phyloP scores from a whole-genome alignment of 2,797 vertebrate species.

The Tragelaphus oryx region DNA sequence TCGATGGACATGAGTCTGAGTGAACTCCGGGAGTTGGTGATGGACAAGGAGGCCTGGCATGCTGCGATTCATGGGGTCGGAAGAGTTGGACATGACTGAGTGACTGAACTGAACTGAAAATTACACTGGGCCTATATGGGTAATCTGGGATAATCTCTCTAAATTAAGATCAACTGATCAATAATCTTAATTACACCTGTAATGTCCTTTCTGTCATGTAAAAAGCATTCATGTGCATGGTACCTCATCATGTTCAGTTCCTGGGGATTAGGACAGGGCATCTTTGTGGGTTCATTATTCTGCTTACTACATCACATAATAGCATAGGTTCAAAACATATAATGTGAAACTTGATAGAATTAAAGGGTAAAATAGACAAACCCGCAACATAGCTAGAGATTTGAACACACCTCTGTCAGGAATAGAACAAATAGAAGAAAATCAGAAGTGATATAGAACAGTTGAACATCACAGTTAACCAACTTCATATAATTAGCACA shows the following conservation, averaged over 20 bases:
- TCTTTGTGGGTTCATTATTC: neutral
- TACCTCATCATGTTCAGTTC: neutral
- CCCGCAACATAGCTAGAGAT: neutral
- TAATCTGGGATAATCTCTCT: neutral
- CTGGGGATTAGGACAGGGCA: neutral
- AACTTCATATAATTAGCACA: neutral
- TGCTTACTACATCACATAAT: neutral
- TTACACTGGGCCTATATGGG: neutral
- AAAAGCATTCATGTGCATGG: neutral
- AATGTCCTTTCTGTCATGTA: neutral
- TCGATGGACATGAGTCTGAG: no score
- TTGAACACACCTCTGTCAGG: neutral
- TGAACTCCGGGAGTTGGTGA: no score
- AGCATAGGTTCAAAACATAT: neutral
- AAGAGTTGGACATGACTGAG: no score
- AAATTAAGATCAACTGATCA: neutral
- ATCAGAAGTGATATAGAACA: neutral
- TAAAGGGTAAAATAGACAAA: neutral
- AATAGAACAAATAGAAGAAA: neutral
- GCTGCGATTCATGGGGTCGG: no score
- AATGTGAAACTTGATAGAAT: neutral
- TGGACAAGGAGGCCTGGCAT: no score
- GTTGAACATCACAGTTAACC: neutral
- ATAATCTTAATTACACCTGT: neutral
- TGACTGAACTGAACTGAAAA: neutral